These are phyloP conservation scores for Mixornis gularis DNA, from an alignment of 2,113 vertebrate species.

Conservation along the genomic window DNA sequence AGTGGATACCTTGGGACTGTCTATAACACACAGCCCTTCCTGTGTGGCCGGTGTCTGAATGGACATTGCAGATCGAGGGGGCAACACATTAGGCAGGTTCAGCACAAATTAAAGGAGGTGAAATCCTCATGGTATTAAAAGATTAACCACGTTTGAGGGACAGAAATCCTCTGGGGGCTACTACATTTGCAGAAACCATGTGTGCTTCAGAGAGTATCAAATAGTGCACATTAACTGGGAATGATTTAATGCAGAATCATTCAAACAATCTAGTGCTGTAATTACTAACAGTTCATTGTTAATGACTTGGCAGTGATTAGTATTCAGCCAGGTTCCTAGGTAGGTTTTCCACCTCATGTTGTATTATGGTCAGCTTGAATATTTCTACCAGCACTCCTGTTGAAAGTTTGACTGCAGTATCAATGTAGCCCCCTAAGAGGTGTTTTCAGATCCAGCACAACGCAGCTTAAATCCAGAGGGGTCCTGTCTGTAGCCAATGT, in stretches of 20 bases:
- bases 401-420: background rate
- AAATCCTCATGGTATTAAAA: background rate
- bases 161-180: background rate
- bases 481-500: background rate
- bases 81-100: background rate
- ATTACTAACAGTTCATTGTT: background rate
- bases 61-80: background rate
- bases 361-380: background rate
- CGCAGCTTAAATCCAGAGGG: background rate
- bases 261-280: background rate
- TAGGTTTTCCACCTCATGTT: background rate
- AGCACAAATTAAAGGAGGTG: background rate
- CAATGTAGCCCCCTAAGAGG: rapidly evolving
- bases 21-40: background rate
- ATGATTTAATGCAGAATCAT: background rate
- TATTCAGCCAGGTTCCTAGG: background rate
- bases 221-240: background rate
- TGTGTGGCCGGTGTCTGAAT: background rate
- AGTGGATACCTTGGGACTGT: background rate
- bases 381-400: background rate
- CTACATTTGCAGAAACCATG: background rate
- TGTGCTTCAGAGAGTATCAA: background rate
- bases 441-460: background rate
- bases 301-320: background rate
- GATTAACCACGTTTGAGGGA: background rate